Evolutionary conservation across 2,888 invertebrate species (phyloP).

Genomic region (Aethes cnicana): DNA sequence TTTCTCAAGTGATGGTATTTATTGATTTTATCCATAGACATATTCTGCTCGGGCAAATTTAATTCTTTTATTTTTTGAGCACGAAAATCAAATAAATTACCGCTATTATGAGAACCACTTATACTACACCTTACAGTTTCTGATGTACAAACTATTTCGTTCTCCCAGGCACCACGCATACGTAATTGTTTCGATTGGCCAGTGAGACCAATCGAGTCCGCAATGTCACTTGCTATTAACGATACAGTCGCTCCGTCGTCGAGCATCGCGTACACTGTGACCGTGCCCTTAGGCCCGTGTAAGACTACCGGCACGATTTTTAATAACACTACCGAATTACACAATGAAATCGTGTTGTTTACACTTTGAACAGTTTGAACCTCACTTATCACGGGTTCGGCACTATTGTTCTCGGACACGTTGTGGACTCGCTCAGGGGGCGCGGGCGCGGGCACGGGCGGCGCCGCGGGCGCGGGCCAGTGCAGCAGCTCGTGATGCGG

Average conservation of each 20-base stretch:
- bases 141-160: neutral
- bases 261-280: slow-evolving; percentile 32
- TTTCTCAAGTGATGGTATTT: neutral
- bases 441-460: too few species aligned
- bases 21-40: neutral
- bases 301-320: slow-evolving; percentile 35
- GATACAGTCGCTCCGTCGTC: slow-evolving; percentile 41
- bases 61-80: slow-evolving; percentile 6
- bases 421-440: too few species aligned
- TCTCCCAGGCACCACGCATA: slow-evolving; percentile 12
- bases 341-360: too few species aligned
- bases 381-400: too few species aligned
- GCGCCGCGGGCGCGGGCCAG: too few species aligned
- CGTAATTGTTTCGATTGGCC: slow-evolving; percentile 29
- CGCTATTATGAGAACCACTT: neutral
- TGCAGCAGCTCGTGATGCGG: too few species aligned
- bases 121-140: neutral
- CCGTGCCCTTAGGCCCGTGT: slow-evolving; percentile 34
- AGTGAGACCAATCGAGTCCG: slow-evolving; percentile 29
- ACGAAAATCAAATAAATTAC: neutral
- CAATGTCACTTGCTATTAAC: slow-evolving; percentile 33
- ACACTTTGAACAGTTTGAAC: too few species aligned
- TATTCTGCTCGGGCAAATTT: neutral
- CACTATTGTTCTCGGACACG: too few species aligned
- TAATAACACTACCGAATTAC: slow-evolving; percentile 22